These are phyloP conservation scores for Percopsis transmontana DNA, from an alignment of 2,113 vertebrate genomes.

Conservation along the genomic window DNA sequence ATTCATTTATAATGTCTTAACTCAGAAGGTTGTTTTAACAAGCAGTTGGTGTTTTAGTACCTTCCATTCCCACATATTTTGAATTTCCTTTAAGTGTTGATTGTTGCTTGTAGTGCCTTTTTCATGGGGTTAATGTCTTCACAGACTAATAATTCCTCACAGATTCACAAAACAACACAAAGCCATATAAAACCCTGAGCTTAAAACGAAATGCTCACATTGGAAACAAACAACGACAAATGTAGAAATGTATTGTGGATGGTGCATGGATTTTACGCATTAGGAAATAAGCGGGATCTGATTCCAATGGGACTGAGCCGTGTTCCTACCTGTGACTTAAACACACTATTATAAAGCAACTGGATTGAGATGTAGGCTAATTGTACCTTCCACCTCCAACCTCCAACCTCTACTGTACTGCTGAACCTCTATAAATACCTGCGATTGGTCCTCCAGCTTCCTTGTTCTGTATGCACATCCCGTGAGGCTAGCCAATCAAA, in stretches of 20 bases:
- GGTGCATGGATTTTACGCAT: background rate
- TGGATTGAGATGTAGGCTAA: too few species aligned
- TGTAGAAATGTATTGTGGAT: background rate
- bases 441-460: too few species aligned
- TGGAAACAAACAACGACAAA: background rate
- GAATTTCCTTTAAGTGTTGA: background rate
- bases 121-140: too few species aligned
- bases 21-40: background rate
- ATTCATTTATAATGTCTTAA: constrained; percentile 25
- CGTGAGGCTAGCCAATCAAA: too few species aligned
- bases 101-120: background rate
- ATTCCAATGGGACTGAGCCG: too few species aligned
- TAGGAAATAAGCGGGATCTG: background rate
- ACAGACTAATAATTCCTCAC: background rate
- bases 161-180: background rate
- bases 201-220: background rate
- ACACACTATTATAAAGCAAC: too few species aligned
- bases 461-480: too few species aligned
- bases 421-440: too few species aligned
- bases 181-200: background rate
- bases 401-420: too few species aligned
- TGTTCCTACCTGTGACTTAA: too few species aligned
- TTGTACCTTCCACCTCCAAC: too few species aligned
- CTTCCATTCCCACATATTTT: background rate
- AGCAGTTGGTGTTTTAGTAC: background rate